Evolutionary conservation across 1,140 invertebrate genomes (phyloP).

Genomic region (Wasmannia auropunctata): DNA sequence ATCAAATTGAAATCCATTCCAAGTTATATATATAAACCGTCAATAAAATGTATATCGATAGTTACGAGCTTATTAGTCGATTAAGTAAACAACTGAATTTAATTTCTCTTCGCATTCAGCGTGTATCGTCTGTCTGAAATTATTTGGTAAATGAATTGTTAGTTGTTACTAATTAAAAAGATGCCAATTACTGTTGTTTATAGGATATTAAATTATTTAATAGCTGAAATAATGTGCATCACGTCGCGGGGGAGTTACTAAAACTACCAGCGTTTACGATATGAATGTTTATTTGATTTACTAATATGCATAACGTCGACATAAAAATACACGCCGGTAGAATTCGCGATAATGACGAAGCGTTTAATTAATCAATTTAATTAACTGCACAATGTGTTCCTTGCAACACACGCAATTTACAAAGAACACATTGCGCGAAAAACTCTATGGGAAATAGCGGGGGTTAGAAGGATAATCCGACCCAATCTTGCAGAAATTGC

Average conservation of each 20-base stretch:
- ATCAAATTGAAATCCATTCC: background rate
- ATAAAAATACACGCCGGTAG: constrained; percentile 1
- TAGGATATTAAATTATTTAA: constrained; percentile 32
- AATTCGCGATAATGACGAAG: background rate
- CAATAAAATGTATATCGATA: constrained; percentile 11
- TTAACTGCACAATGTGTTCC: background rate
- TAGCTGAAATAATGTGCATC: background rate
- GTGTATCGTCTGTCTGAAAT: background rate
- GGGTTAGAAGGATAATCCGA: constrained; percentile 32
- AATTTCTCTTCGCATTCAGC: constrained; percentile 4
- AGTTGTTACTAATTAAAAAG: constrained; percentile 36
- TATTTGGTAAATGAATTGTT: constrained; percentile 35
- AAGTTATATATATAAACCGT: background rate
- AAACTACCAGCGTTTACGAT: background rate
- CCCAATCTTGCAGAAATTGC: constrained; percentile 57
- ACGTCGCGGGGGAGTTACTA: background rate
- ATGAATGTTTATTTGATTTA: constrained; percentile 36
- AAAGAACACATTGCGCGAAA: background rate
- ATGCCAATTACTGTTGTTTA: background rate
- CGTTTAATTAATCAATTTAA: constrained; percentile 10
- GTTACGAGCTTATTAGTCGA: constrained; percentile 26
- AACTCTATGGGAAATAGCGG: background rate
- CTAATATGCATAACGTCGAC: background rate
- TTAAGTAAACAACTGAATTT: constrained; percentile 6
- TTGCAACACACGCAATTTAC: background rate